These are phyloP conservation scores for Lysiphlebus fabarum DNA, from an alignment of 1,140 invertebrate genomes.

Conservation along the genomic window DNA sequence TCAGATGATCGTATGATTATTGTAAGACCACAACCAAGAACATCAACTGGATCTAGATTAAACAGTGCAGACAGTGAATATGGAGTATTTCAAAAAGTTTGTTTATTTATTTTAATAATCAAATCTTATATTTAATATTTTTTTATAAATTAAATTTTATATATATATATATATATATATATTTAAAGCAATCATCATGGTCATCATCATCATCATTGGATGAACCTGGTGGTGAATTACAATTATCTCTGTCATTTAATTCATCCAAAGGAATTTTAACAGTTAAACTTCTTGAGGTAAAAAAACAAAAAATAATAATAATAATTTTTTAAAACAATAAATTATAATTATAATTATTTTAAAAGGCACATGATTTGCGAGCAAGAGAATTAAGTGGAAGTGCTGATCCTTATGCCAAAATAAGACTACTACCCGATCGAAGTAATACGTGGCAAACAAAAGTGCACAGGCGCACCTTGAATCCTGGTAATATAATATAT, in stretches of 20 bases:
- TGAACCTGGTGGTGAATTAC: conserved; percentile 54
- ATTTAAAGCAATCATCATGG: conserved; percentile 29
- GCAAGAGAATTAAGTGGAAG: conserved; percentile 60
- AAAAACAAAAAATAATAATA: too few species aligned
- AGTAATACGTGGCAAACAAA: conserved; percentile 62
- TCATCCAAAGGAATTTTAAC: conserved; percentile 53
- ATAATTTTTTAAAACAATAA: too few species aligned
- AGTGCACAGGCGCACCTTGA: conserved; percentile 64
- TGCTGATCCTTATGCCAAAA: conserved; percentile 62
- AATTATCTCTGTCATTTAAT: conserved; percentile 54
- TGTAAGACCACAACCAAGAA: conserved; percentile 47
- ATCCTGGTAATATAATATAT: conserved; percentile 54
- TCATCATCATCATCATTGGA: conserved; percentile 39
- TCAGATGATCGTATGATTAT: conserved; percentile 58
- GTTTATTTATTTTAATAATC: too few species aligned
- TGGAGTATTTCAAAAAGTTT: conserved; percentile 55
- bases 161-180: too few species aligned
- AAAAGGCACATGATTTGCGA: conserved; percentile 58
- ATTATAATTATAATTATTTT: too few species aligned
- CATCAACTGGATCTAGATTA: conserved; percentile 50
- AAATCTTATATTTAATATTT: background rate
- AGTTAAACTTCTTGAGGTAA: conserved; percentile 55
- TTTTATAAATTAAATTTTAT: background rate
- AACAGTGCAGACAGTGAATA: conserved; percentile 58
- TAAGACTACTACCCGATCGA: conserved; percentile 59